These are phyloP conservation scores for Pseudois nayaur DNA, from an alignment of 2,113 vertebrate genomes.

Conservation along the genomic window DNA sequence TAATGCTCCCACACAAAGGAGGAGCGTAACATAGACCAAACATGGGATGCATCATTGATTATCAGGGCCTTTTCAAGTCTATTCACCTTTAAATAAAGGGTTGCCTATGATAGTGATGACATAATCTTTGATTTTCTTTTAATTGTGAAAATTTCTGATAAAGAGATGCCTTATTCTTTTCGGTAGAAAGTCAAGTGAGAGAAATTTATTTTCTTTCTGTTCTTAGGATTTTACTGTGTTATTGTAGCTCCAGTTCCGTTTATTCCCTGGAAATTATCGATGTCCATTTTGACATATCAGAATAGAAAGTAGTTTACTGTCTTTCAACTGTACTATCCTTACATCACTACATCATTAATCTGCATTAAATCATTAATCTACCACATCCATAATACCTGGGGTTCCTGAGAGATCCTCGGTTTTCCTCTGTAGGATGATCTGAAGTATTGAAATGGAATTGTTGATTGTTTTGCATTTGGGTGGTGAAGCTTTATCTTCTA, in stretches of 20 bases:
- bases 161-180: constrained; percentile 2
- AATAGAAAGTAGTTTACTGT: background rate
- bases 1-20: constrained; percentile 47
- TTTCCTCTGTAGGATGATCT: background rate
- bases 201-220: background rate
- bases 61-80: constrained; percentile 20
- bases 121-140: background rate
- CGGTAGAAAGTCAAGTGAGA: background rate
- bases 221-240: background rate
- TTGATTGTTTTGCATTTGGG: constrained; percentile 42
- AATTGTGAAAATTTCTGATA: constrained; percentile 4
- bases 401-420: background rate
- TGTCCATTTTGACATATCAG: background rate
- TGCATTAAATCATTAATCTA: background rate
- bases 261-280: background rate
- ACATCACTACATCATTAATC: background rate
- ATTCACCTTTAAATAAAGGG: background rate
- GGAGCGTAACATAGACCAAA: constrained; percentile 11
- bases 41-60: background rate
- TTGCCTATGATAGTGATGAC: background rate
- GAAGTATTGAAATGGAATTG: constrained; percentile 1
- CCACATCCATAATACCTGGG: background rate
- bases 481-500: constrained; percentile 51
- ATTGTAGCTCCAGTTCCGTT: background rate
- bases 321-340: background rate